Evolutionary conservation across 2,797 vertebrate species (phyloP).

Genomic region (Spatula clypeata): DNA sequence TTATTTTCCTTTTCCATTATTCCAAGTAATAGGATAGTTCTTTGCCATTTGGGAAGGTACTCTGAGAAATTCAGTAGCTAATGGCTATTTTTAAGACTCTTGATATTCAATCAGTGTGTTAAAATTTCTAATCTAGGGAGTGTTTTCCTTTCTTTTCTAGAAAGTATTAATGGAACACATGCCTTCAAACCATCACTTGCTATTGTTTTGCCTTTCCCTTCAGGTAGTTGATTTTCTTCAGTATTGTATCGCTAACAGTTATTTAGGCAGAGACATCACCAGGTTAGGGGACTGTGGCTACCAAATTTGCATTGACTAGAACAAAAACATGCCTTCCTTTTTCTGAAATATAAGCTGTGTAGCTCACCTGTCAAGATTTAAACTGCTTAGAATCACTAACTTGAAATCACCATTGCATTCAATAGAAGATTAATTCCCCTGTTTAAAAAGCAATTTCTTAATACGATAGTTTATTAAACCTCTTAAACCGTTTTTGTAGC

Average conservation of each 20-base stretch:
- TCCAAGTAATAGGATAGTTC: background rate
- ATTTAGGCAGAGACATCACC: background rate
- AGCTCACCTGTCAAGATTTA: background rate
- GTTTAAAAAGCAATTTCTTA: slow-evolving; percentile 22
- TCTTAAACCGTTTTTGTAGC: slow-evolving; percentile 1
- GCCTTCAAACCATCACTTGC: background rate
- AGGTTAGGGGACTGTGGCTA: background rate
- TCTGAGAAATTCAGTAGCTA: slow-evolving; percentile 2
- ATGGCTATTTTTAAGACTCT: background rate
- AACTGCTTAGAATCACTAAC: background rate
- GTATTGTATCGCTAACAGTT: background rate
- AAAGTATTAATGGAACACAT: background rate
- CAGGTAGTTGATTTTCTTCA: background rate
- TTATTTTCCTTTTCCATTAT: slow-evolving; percentile 14
- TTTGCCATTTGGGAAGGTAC: background rate
- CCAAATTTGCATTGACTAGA: background rate
- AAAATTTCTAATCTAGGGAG: background rate
- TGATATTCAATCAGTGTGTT: background rate
- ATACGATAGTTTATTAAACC: background rate
- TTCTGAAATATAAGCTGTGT: background rate
- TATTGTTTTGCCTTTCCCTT: background rate
- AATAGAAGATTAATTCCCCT: background rate
- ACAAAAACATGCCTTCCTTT: background rate
- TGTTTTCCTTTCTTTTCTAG: rapidly evolving
- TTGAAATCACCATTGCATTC: background rate